These are phyloP conservation scores for Albula glossodonta DNA, from an alignment of 2,113 vertebrate species.

Conservation along the genomic window DNA sequence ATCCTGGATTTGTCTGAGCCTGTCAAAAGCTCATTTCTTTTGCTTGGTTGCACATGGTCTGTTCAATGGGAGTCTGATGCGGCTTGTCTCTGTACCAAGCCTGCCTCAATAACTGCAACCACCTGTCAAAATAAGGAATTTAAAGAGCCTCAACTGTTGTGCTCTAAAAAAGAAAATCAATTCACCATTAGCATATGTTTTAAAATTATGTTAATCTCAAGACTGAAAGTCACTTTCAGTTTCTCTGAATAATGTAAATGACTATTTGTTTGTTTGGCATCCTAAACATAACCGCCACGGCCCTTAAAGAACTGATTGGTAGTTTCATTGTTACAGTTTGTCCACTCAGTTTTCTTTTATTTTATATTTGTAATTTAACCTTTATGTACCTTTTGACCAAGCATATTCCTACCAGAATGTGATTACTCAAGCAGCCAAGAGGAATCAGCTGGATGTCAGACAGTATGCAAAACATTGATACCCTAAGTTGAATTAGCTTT, in stretches of 20 bases:
- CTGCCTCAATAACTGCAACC: neutral
- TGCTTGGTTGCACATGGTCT: neutral
- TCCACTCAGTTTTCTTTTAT: no score
- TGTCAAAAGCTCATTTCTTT: neutral
- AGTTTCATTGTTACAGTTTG: no score
- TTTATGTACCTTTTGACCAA: no score
- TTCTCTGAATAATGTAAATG: neutral
- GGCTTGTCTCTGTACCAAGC: neutral
- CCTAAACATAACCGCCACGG: no score
- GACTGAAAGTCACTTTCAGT: neutral
- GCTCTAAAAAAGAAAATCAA: neutral
- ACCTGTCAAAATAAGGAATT: neutral
- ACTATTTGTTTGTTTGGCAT: no score
- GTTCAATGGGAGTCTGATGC: neutral
- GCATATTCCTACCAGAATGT: no score
- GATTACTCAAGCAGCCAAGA: no score
- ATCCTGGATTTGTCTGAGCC: constrained; percentile 7
- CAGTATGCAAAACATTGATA: no score
- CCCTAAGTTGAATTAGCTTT: no score
- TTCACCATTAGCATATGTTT: neutral
- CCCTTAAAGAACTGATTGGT: no score
- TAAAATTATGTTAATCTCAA: neutral
- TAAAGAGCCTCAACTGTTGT: neutral
- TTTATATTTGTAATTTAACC: no score
- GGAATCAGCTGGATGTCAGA: no score